phyloP scores from a whole-genome alignment of 2,888 invertebrate genomes.

The Drosophila atripex region DNA sequence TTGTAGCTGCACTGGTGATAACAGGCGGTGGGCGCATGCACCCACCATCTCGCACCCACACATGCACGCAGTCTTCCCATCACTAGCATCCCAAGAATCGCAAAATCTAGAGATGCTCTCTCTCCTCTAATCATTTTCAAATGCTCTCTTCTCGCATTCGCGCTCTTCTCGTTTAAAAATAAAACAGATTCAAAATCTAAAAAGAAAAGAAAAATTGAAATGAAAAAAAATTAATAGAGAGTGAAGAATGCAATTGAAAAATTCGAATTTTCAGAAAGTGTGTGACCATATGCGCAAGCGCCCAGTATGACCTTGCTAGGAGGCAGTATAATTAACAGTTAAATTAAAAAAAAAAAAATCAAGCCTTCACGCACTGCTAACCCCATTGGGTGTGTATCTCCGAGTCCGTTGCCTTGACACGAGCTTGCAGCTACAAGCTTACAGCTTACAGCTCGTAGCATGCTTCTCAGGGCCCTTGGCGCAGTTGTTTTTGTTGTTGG shows the following conservation, averaged over 20 bases:
- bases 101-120: constrained; percentile 6
- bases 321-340: background rate
- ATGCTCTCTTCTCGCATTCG: constrained; percentile 2
- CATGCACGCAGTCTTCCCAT: background rate
- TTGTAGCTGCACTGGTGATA: constrained; percentile 15
- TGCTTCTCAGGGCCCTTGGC: constrained; percentile 63
- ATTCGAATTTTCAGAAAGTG: background rate
- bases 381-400: constrained; percentile 6
- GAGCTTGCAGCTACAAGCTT: constrained; percentile 50
- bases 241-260: background rate
- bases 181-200: background rate
- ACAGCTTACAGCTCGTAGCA: constrained; percentile 55
- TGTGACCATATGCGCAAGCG: constrained; percentile 53
- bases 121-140: constrained; percentile 11
- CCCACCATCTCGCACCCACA: constrained; percentile 21
- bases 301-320: constrained; percentile 42
- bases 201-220: background rate
- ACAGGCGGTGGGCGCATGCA: constrained; percentile 61
- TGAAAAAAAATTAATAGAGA: background rate
- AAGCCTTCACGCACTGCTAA: constrained; percentile 32
- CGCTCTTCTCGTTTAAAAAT: constrained; percentile 8
- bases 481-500: constrained; percentile 13
- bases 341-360: background rate
- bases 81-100: constrained; percentile 18
- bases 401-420: constrained; percentile 19